Evolutionary conservation across 2,113 vertebrate genomes (phyloP), one percentile per base, ranked within the genome.

Genomic region (Butorides virescens): DNA sequence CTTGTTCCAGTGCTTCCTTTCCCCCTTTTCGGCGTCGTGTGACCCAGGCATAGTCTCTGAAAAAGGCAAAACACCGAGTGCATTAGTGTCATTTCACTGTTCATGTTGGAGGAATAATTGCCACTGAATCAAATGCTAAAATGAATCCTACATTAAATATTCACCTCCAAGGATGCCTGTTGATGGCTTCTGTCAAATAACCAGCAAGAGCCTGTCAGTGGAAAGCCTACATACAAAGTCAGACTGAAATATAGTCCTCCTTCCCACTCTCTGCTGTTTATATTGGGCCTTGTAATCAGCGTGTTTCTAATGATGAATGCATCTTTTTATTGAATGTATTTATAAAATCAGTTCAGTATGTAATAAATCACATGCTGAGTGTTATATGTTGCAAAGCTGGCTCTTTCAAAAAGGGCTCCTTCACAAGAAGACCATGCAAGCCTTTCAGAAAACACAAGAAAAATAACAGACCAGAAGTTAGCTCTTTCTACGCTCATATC

Each of bases 151-250:
- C 84, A 81, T 94, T 91, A 94, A 93, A 66, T 79, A 63, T 91
- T 96, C 93, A 93, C 86, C 90, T 95, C 92, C 44, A 16, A 89
- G 70, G 62, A 70, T 61, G 84, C 50, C 86, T 93, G 59, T 26
- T 95, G 91, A 97, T 95, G 94, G 63, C 72, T 93, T 81, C 93
- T 90, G 86, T 96, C 93, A 95, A 93, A 95, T 81, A 82, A 70
- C 67, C 74, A 93, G 80, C 75, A 91, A 93, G 50, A 93, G 32
- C 37, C 58, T 96, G 86, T 89, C 84, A 82, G 26, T 91, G 80
- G 74, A 46, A 97, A 95, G 39, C 77, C 72, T 63, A 72, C 88
- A 62, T 58, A 55, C 47, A 30, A 92, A 92, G n/a, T 63, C 65
- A 92, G 70, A 44, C 20, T 59, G 63, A 86, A 75, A 81, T 61